A percentile compares a stretch with the other conserved stretches of the same genome.
Conservation (phyloP, 2,888 invertebrate species). For the Dolichomitus sp. region DNA sequence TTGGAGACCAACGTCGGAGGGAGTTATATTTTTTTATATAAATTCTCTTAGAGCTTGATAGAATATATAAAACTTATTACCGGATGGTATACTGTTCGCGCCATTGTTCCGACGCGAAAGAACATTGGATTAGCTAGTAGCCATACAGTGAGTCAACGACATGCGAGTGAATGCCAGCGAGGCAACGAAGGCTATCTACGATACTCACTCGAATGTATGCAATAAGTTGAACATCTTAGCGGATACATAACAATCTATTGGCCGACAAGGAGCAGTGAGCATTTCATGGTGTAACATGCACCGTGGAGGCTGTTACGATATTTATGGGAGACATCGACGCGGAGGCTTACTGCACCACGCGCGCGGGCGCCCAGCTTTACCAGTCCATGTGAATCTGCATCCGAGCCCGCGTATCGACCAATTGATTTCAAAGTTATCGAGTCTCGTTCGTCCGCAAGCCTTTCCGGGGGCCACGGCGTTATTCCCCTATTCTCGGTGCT, state of each 20-base stretch:
- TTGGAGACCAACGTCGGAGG: not conserved
- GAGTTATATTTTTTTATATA: constrained; percentile 19
- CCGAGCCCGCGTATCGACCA: constrained; percentile 59
- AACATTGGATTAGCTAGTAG: constrained; percentile 58
- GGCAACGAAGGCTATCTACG: constrained; percentile 28
- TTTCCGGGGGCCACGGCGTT: constrained; percentile 58
- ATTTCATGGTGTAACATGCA: constrained; percentile 67
- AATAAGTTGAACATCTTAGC: constrained; percentile 68
- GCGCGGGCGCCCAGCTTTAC: constrained; percentile 42
- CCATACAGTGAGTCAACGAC: constrained; percentile 8
- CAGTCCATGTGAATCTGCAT: constrained; percentile 38
- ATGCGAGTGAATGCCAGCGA: constrained; percentile 44
- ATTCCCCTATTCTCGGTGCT: constrained; percentile 45
- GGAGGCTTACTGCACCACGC: constrained; percentile 55
- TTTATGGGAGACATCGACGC: constrained; percentile 65
- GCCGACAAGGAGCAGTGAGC: constrained; percentile 65
- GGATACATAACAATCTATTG: constrained; percentile 69
- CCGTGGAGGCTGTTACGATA: constrained; percentile 59
- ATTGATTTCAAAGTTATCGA: constrained; percentile 69
- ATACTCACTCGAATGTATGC: constrained; percentile 58
- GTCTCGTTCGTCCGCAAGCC: constrained; percentile 48
- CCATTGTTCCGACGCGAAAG: constrained; percentile 61
- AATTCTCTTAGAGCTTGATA: not conserved
- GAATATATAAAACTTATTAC: constrained; percentile 43
- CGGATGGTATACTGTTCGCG: constrained; percentile 50